A percentile compares a stretch with the other conserved stretches of the same genome.
These are phyloP conservation scores for Fragum whitleyi DNA, from an alignment of 2,888 invertebrate genomes.

Conservation along the genomic window DNA sequence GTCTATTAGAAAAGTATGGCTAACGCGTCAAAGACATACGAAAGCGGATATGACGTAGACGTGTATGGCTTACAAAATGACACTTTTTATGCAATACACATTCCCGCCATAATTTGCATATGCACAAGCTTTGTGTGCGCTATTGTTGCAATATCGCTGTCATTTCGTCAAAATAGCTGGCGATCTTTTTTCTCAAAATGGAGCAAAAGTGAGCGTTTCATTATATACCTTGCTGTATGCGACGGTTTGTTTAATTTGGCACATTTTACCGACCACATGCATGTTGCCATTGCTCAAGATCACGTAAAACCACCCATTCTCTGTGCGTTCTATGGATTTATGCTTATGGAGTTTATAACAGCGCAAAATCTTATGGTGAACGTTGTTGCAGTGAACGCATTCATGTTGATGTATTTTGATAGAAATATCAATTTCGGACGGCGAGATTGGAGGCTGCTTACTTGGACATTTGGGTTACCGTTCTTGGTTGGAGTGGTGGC, in stretches of 20 bases:
- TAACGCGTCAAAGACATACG: background rate
- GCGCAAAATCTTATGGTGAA: constrained; percentile 69
- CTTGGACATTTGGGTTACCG: constrained; percentile 63
- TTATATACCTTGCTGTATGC: constrained; percentile 66
- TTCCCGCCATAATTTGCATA: constrained; percentile 61
- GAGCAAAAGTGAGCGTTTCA: constrained; percentile 67
- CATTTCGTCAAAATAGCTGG: constrained; percentile 37
- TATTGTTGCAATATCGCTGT: constrained; percentile 41
- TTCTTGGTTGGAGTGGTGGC: constrained; percentile 59
- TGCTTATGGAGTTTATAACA: constrained; percentile 62
- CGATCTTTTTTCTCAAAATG: constrained; percentile 51
- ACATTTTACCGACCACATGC: constrained; percentile 66
- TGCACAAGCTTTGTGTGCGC: constrained; percentile 52
- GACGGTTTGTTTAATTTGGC: constrained; percentile 67
- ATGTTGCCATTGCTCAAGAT: constrained; percentile 60
- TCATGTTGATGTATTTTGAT: constrained; percentile 63
- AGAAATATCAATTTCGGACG: constrained; percentile 61
- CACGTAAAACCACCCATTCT: constrained; percentile 61
- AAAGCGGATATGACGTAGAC: constrained; percentile 55
- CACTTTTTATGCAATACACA: constrained; percentile 55
- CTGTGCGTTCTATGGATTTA: constrained; percentile 67
- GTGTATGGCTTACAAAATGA: constrained; percentile 61
- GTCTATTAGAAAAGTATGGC: no score
- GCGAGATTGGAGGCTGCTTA: constrained; percentile 60
- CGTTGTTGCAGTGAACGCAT: constrained; percentile 64